Base-by-base conservation (phyloP, 2,113 vertebrate species). In the Prionailurus bengalensis region DNA sequence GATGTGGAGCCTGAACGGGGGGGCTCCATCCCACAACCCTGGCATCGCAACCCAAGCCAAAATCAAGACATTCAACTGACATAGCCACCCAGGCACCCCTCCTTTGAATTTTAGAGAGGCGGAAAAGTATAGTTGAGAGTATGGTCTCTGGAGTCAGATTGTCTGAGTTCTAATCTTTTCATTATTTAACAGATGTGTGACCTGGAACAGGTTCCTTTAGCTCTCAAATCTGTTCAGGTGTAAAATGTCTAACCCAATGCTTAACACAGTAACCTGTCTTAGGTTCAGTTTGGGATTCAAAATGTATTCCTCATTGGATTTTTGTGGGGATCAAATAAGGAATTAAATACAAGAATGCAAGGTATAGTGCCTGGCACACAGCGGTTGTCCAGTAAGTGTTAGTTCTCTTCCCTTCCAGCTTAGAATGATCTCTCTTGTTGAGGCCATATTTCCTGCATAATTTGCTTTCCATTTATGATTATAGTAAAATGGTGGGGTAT, bases 271-370 rank as follows among this genome's bases (percentile, higher is more conserved):
- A 90, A 90, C 48, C 42, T 89, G 5, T 48, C 66, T 91, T 29
- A 91, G 33, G 58, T 96, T 90, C 17, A 68, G n/a, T 97, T 94
- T 90, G 84, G 48, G 51, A 55, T 94, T 96, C 97, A 58, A 97
- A 89, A 76, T 96, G 45, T 51, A 92, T 94, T 80, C 48, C 66
- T 95, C 31, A 13, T 53, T 95, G 83, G 42, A 42, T 71, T 89
- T 98, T 97, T 82, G 48, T 92, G 74, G 80, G 39, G 36, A 13
- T 91, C 42, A 70, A 36, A 51, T 63, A 96, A 92, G 39, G 15
- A 48, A 83, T 82, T 84, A 87, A 76, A 51, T 79, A 10, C 48
- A 89, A 83, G 63, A 74, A 63, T 76, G 17, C 42, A 61, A 81
- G 53, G 5, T 14, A n/a, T 68, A 88, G 27, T 74, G 17, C n/a